Conservation (phyloP, 2,888 invertebrate genomes). For the Lycia hirtaria region DNA sequence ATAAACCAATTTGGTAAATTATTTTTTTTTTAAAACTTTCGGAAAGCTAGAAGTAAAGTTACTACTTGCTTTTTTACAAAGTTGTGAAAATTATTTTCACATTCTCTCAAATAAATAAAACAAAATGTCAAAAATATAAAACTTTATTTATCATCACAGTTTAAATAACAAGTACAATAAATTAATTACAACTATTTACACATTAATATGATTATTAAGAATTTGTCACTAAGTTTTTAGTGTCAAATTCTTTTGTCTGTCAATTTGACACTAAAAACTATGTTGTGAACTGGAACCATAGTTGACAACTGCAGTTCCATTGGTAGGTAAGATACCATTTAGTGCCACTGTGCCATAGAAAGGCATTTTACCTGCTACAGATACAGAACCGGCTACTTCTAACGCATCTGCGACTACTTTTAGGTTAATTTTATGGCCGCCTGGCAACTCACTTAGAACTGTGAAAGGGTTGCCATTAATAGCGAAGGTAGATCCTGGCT, state of each 20-base stretch:
- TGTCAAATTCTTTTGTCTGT: too few species aligned
- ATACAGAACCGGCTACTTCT: slow-evolving; percentile 62
- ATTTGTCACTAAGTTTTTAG: too few species aligned
- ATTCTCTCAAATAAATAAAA: not conserved
- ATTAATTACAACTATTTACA: slow-evolving; percentile 11
- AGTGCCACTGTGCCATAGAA: slow-evolving; percentile 60
- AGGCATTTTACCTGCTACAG: slow-evolving; percentile 64
- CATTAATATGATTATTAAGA: too few species aligned
- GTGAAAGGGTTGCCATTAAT: slow-evolving; percentile 23
- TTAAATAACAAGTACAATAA: slow-evolving; percentile 10
- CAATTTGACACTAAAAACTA: slow-evolving; percentile 1
- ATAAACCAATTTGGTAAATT: too few species aligned
- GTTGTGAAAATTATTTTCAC: too few species aligned
- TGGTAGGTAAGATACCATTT: slow-evolving; percentile 60
- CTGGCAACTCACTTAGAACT: slow-evolving; percentile 1
- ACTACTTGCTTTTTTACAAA: too few species aligned
- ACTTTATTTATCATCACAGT: not conserved
- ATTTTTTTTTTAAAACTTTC: too few species aligned
- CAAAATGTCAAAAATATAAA: not conserved
- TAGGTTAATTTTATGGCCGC: slow-evolving; percentile 51
- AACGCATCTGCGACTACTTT: slow-evolving; percentile 61
- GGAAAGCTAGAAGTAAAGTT: too few species aligned
- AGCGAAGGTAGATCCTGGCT: slow-evolving; percentile 9
- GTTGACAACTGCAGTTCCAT: slow-evolving; percentile 58
- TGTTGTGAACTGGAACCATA: slow-evolving; percentile 47